Evolutionary conservation across 2,888 invertebrate species (phyloP).

Genomic region (Macropis europaea): DNA sequence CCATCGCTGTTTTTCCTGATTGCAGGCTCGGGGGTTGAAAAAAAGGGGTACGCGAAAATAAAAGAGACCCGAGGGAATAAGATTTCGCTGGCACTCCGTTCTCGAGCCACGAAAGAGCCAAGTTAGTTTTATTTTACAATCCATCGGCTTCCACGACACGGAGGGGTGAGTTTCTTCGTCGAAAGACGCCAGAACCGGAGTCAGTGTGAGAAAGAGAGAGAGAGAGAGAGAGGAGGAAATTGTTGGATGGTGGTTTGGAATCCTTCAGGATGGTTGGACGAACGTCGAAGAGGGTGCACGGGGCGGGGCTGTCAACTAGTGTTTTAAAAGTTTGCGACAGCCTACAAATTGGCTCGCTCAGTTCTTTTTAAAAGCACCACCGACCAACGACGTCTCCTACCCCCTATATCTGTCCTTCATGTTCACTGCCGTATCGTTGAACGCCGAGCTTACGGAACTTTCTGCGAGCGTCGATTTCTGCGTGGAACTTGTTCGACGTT

Average conservation of each 20-base stretch:
- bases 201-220: slow-evolving; percentile 15
- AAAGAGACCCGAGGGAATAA: slow-evolving; percentile 75
- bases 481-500: background rate
- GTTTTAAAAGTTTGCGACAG: slow-evolving; percentile 80
- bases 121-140: slow-evolving; percentile 80
- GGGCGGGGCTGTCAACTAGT: slow-evolving; percentile 77
- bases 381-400: slow-evolving; percentile 73
- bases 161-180: slow-evolving; percentile 62
- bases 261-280: slow-evolving; percentile 67
- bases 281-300: slow-evolving; percentile 52
- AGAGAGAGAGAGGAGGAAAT: slow-evolving; percentile 9
- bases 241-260: slow-evolving; percentile 48
- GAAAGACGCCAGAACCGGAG: too few species aligned
- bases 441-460: slow-evolving; percentile 36
- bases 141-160: slow-evolving; percentile 74
- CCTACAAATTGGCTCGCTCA: slow-evolving; percentile 80
- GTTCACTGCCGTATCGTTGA: slow-evolving; percentile 49
- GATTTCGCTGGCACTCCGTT: slow-evolving; percentile 75
- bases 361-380: slow-evolving; percentile 79
- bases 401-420: slow-evolving; percentile 38
- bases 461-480: slow-evolving; percentile 18
- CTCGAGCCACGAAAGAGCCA: slow-evolving; percentile 75
- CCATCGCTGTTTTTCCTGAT: slow-evolving; percentile 21
- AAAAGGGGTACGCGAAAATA: slow-evolving; percentile 62
- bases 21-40: slow-evolving; percentile 9